Evolutionary conservation across 1,140 invertebrate genomes (phyloP), one percentile per base, ranked within the genome.

Genomic region (Drosophila aff.): DNA sequence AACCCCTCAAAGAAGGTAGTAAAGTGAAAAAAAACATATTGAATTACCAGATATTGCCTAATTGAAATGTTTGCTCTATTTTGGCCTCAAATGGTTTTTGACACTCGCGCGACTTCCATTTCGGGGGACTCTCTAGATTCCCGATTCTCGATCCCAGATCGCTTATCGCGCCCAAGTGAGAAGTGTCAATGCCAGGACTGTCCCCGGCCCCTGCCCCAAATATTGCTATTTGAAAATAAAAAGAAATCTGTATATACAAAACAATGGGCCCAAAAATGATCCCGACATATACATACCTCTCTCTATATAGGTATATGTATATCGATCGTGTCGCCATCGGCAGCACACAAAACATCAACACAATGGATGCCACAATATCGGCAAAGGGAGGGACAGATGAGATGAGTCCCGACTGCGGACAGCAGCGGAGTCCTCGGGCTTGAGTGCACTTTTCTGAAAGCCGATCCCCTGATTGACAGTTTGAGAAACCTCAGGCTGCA

Each of bases 51-150:
- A 61, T 72, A 72, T 73, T 79, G 61, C 67, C 67, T 79, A 79
- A 79, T 79, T 79, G 76, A 79, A 79, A 79, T 79, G 77, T 78
- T 78, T 71, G 28, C 58, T 43, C 53, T 74, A 73, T 79, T 79
- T 67, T 73, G 58, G 60, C 66, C 58, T 77, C 71, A 74, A 73
- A 74, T 74, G 57, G 53, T 61, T 74, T 73, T 74, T 74, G 71
- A 73, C 71, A 74, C 71, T 61, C 71, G 68, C 31, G 18, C 71
- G 52, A 46, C 52, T 58, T 64, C 73, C 59, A 57, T 49, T 78
- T 76, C 62, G 36, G 36, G 55, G 16, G 2, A 65, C 8, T 7
- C 38, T 16, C 16, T 38, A 40, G 55, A 62, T 62, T 16, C 43
- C 59, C 2, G n/a, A 38, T 52, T 16, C 38, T 33, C 33, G 33